phyloP scores from a whole-genome alignment of 2,888 invertebrate species.

The Xanthia togata region DNA sequence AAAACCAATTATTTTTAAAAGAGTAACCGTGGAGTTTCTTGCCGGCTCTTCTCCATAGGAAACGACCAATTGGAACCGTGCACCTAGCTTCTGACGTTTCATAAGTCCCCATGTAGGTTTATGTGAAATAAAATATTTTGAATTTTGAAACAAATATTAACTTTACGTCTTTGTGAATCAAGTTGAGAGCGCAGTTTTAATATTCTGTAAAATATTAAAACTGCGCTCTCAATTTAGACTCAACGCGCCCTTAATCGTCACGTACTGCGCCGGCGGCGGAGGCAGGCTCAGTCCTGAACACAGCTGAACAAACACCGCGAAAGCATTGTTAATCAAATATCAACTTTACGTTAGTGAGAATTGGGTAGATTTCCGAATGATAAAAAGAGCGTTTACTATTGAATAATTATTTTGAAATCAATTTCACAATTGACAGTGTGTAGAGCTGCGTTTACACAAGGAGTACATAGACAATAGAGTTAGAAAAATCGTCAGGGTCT shows the following conservation, averaged over 20 bases:
- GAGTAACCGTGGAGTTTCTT: no score
- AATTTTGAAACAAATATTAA: background rate
- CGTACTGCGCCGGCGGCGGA: background rate
- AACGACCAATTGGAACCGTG: no score
- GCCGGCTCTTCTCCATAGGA: no score
- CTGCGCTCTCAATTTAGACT: background rate
- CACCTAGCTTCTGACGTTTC: no score
- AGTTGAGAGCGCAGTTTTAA: no score
- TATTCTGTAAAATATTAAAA: no score
- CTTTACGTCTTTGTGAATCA: background rate
- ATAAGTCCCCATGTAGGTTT: no score
- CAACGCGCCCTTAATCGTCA: background rate
- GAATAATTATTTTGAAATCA: background rate
- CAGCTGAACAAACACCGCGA: background rate
- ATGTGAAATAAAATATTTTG: no score
- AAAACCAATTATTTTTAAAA: no score
- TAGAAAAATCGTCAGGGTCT: no score
- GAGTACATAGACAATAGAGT: background rate
- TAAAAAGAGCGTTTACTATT: no score
- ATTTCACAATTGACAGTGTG: background rate
- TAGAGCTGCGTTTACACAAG: background rate
- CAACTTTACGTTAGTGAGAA: background rate
- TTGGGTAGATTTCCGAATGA: background rate
- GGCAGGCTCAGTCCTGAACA: background rate
- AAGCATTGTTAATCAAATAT: constrained; percentile 1